These are phyloP conservation scores for Rhogogaster chlorosoma DNA, from an alignment of 2,888 invertebrate genomes.

Conservation along the genomic window DNA sequence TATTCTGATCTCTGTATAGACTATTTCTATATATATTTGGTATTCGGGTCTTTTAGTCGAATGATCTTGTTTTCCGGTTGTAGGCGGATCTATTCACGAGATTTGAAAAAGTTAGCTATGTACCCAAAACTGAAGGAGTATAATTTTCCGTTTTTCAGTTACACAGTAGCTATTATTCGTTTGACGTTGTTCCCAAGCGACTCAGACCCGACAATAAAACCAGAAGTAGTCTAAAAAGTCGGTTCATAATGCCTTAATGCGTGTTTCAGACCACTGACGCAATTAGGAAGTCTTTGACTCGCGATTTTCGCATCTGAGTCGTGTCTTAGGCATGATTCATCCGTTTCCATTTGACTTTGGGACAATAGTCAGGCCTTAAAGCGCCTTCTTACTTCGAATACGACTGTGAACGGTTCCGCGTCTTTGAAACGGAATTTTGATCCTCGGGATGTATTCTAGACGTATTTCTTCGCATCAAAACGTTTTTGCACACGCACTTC, in stretches of 20 bases:
- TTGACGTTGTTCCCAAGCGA: background rate
- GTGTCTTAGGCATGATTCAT: background rate
- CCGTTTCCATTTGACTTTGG: background rate
- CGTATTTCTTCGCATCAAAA: background rate
- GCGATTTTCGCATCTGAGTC: background rate
- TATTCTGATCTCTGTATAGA: background rate
- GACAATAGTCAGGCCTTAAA: background rate
- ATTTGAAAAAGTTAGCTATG: background rate
- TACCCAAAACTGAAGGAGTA: background rate
- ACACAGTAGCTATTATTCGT: background rate
- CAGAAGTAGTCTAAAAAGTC: background rate
- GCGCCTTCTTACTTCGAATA: background rate
- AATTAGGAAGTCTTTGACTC: background rate
- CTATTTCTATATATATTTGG: background rate
- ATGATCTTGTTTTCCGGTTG: background rate
- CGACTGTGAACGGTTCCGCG: background rate
- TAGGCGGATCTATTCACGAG: background rate
- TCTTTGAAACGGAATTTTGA: background rate
- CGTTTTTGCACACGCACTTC: background rate
- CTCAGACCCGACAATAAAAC: background rate
- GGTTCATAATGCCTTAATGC: background rate
- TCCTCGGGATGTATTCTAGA: background rate
- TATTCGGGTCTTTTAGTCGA: background rate
- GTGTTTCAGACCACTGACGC: background rate
- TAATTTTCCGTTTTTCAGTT: background rate